These are phyloP conservation scores for Frankliniella fusca DNA, from an alignment of 2,888 invertebrate genomes.

Conservation along the genomic window DNA sequence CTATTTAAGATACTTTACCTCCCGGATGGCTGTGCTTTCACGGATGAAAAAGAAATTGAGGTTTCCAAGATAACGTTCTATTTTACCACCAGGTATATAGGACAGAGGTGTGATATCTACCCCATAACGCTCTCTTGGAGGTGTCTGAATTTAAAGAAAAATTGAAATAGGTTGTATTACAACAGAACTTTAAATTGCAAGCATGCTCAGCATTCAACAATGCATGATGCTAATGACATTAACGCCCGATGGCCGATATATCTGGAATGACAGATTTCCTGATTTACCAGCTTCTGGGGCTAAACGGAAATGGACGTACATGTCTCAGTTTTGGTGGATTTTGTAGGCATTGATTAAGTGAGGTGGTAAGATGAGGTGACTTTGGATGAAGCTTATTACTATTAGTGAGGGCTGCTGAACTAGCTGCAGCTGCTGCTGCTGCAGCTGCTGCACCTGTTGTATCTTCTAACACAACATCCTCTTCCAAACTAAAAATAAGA, in stretches of 20 bases:
- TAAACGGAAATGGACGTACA: neutral
- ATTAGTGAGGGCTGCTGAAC: constrained; percentile 43
- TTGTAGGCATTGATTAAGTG: neutral
- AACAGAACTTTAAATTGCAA: too few species aligned
- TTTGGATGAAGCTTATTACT: constrained; percentile 52
- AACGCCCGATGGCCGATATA: neutral
- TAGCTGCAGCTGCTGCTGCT: constrained; percentile 34
- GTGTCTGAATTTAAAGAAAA: constrained; percentile 44
- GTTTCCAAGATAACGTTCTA: constrained; percentile 81
- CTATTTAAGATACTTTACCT: constrained; percentile 49
- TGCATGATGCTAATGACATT: neutral
- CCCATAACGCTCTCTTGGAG: constrained; percentile 52
- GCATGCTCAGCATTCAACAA: constrained; percentile 15
- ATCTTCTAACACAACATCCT: constrained; percentile 55
- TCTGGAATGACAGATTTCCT: too few species aligned
- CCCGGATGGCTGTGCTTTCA: constrained; percentile 87
- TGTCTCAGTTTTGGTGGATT: neutral
- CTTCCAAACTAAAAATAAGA: constrained; percentile 79
- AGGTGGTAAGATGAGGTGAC: constrained; percentile 51
- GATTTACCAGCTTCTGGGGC: too few species aligned
- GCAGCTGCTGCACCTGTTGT: constrained; percentile 41
- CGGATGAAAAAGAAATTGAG: constrained; percentile 92
- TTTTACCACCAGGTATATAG: constrained; percentile 70
- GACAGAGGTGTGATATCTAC: constrained; percentile 78
- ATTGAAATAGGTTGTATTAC: constrained; percentile 42